A percentile compares a stretch with the other conserved stretches of the same genome.
phyloP scores from a whole-genome alignment of 2,888 invertebrate genomes.

The Vesta saturnalis region DNA sequence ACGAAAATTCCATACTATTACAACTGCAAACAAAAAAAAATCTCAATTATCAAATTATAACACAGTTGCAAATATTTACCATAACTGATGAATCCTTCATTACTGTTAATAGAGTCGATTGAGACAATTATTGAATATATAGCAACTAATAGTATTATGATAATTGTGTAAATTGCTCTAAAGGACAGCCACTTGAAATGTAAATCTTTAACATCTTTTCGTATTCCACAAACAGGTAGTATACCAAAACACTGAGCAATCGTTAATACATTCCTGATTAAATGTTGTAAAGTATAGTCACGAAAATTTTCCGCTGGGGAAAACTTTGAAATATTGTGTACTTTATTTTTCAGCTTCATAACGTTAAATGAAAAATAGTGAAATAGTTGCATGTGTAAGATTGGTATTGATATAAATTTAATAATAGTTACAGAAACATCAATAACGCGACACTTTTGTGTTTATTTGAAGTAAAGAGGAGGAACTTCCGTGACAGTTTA shows the following conservation, averaged over 20 bases:
- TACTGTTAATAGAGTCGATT: neutral
- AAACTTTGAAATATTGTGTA: slow-evolving; percentile 2
- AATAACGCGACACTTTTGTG: too few species aligned
- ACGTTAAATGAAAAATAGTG: neutral
- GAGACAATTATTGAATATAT: slow-evolving; percentile 13
- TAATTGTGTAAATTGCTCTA: neutral
- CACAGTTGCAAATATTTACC: slow-evolving; percentile 11
- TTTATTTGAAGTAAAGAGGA: too few species aligned
- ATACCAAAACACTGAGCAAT: slow-evolving; percentile 18
- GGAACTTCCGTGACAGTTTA: too few species aligned
- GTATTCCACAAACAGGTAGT: slow-evolving; percentile 20
- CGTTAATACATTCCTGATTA: slow-evolving; percentile 13
- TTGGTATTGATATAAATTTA: too few species aligned
- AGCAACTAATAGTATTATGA: neutral
- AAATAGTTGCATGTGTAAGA: neutral
- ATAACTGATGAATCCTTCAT: slow-evolving; percentile 21
- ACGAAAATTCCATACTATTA: slow-evolving; percentile 29
- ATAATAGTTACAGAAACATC: too few species aligned
- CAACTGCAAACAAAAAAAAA: too few species aligned
- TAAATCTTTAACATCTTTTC: slow-evolving; percentile 7
- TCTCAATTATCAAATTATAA: neutral
- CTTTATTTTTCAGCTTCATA: neutral
- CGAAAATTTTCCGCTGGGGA: neutral
- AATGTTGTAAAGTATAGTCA: slow-evolving; percentile 15
- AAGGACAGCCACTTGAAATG: slow-evolving; percentile 24